Conservation (phyloP, 1,140 invertebrate genomes). For the Formica exsecta region DNA sequence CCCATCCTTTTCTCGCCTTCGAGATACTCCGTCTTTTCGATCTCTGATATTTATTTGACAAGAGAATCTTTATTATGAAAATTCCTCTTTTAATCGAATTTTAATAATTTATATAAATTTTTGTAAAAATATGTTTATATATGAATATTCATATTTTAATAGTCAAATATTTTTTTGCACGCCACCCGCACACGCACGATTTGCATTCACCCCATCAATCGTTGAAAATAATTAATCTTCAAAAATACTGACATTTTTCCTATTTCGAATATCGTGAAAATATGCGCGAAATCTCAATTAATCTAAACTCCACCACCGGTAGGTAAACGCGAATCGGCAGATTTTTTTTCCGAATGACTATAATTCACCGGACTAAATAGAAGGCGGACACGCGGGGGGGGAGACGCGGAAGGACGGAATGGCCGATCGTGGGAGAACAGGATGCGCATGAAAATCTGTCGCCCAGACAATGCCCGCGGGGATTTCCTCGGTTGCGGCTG, state of each 20-base stretch:
- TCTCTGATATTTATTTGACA: slow-evolving; percentile 8
- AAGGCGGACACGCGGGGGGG: background rate
- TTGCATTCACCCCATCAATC: background rate
- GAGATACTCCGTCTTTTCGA: background rate
- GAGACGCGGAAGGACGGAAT: slow-evolving; percentile 7
- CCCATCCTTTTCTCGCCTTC: background rate
- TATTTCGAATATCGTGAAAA: slow-evolving; percentile 14
- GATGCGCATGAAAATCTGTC: slow-evolving; percentile 60
- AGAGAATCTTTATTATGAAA: background rate
- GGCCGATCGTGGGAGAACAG: slow-evolving; percentile 24
- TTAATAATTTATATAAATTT: no score
- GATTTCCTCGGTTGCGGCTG: slow-evolving; percentile 46
- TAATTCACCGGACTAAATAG: slow-evolving; percentile 50
- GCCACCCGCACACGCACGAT: background rate
- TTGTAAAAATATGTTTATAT: background rate
- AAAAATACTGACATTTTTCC: background rate
- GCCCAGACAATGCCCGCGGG: slow-evolving; percentile 50
- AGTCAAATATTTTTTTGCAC: background rate
- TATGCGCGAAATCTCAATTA: slow-evolving; percentile 34
- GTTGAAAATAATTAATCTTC: slow-evolving; percentile 32
- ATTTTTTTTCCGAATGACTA: slow-evolving; percentile 13
- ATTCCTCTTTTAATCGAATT: background rate
- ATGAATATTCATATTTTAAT: background rate
- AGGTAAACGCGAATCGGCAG: slow-evolving; percentile 35
- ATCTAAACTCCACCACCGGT: slow-evolving; percentile 14